Percentiles rank a stretch among this genome's conserved stretches.
Evolutionary conservation across 2,113 vertebrate species (phyloP).

Genomic region (Raja brachyura): DNA sequence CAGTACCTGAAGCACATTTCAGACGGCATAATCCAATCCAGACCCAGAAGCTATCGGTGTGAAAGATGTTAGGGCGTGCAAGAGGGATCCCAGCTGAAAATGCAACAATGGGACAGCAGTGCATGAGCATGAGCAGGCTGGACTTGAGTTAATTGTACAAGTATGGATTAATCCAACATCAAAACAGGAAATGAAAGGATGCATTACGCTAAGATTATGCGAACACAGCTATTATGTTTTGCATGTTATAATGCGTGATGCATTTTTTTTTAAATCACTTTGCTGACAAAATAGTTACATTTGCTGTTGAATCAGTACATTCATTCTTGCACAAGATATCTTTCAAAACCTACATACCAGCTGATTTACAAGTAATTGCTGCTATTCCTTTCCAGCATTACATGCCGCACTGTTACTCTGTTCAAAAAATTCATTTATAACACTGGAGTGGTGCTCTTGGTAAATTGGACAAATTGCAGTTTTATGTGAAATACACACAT

Average conservation of each 20-base stretch:
- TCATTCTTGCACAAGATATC: background rate
- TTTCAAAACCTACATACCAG: background rate
- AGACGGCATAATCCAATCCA: slow-evolving; percentile 77
- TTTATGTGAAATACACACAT: background rate
- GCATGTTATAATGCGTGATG: background rate
- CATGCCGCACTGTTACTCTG: background rate
- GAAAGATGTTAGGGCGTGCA: background rate
- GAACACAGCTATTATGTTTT: background rate
- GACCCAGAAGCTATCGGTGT: slow-evolving; percentile 41
- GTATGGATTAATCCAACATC: background rate
- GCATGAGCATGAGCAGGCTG: slow-evolving; percentile 5
- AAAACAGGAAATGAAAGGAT: slow-evolving; percentile 3
- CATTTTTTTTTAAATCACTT: background rate
- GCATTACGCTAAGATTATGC: background rate
- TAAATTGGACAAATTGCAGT: background rate
- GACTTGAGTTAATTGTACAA: slow-evolving; percentile 8
- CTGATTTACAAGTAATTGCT: background rate
- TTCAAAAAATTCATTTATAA: background rate
- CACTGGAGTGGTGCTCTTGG: background rate
- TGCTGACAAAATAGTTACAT: background rate
- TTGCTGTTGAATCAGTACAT: background rate
- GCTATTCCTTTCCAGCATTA: background rate
- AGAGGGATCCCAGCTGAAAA: slow-evolving; percentile 19
- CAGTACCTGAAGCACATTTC: slow-evolving; percentile 79
- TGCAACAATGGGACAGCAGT: slow-evolving; percentile 15